phyloP scores from a whole-genome alignment of 1,140 invertebrate genomes.

The Frieseomelitta varia region DNA sequence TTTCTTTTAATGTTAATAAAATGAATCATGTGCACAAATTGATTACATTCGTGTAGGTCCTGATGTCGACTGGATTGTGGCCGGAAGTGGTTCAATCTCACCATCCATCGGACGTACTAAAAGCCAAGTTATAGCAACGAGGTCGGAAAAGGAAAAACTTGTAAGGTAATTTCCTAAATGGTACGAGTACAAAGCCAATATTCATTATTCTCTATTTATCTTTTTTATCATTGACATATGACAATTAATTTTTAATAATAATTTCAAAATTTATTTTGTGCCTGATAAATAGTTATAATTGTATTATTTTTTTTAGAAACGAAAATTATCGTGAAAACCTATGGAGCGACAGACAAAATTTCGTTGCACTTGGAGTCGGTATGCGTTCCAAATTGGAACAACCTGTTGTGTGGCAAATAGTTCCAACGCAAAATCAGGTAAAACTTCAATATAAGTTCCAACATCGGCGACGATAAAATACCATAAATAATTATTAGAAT shows the following conservation, averaged over 20 bases:
- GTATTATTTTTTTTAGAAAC: slow-evolving; percentile 30
- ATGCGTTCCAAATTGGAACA: slow-evolving; percentile 59
- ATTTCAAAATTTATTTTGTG: neutral
- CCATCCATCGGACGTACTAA: slow-evolving; percentile 79
- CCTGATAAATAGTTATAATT: neutral
- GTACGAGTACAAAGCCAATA: neutral
- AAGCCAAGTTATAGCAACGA: slow-evolving; percentile 72
- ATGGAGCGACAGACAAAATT: slow-evolving; percentile 59
- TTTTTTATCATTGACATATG: neutral
- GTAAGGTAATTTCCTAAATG: slow-evolving; percentile 58
- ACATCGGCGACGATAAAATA: neutral
- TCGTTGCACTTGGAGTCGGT: slow-evolving; percentile 67
- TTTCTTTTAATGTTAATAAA: neutral
- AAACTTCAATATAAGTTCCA: slow-evolving; percentile 1
- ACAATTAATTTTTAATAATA: neutral
- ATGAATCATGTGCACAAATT: neutral
- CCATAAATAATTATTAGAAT: neutral
- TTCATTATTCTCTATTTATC: neutral
- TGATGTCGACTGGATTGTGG: slow-evolving; percentile 88
- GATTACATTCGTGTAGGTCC: slow-evolving; percentile 77
- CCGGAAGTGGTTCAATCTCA: slow-evolving; percentile 84
- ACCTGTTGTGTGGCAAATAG: slow-evolving; percentile 69
- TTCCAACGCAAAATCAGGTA: slow-evolving; percentile 62
- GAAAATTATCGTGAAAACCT: slow-evolving; percentile 49
- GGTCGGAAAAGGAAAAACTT: slow-evolving; percentile 61